A percentile compares a stretch with the other conserved stretches of the same genome.
Evolutionary conservation across 2,113 vertebrate species (phyloP).

Genomic region (Origma solitaria): DNA sequence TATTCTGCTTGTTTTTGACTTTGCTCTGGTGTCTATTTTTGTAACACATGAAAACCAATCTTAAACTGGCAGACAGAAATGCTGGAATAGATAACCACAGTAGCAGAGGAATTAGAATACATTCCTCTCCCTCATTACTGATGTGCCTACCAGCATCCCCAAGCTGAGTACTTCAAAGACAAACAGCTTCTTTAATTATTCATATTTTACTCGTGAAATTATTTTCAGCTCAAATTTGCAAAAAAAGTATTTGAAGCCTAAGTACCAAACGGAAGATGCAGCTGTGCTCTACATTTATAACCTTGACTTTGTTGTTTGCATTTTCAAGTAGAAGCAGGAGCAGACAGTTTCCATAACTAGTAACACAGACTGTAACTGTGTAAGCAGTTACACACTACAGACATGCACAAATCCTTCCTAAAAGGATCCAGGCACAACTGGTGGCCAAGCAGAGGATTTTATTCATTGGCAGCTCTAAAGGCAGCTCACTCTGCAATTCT

Average conservation of each 20-base stretch:
- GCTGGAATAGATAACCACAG: not conserved
- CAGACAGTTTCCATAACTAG: not conserved
- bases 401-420: not conserved
- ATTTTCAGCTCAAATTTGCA: not conserved
- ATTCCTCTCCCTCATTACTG: not conserved
- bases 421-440: not conserved
- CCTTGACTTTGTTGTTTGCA: not conserved
- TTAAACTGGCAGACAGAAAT: not conserved
- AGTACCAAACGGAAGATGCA: not conserved
- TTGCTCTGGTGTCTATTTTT: constrained; percentile 15
- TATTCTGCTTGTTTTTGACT: constrained; percentile 11
- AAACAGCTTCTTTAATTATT: constrained; percentile 32
- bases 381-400: not conserved
- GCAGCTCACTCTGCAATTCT: not conserved
- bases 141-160: not conserved
- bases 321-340: not conserved
- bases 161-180: constrained; percentile 10
- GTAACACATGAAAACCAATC: not conserved
- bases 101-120: not conserved
- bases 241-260: not conserved
- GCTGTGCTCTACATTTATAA: not conserved
- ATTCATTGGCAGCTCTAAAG: not conserved
- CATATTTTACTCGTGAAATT: not conserved
- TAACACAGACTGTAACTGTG: not conserved
- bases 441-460: not conserved